phyloP scores from a whole-genome alignment of 2,888 invertebrate species.

The Acrocyrtus sp. region DNA sequence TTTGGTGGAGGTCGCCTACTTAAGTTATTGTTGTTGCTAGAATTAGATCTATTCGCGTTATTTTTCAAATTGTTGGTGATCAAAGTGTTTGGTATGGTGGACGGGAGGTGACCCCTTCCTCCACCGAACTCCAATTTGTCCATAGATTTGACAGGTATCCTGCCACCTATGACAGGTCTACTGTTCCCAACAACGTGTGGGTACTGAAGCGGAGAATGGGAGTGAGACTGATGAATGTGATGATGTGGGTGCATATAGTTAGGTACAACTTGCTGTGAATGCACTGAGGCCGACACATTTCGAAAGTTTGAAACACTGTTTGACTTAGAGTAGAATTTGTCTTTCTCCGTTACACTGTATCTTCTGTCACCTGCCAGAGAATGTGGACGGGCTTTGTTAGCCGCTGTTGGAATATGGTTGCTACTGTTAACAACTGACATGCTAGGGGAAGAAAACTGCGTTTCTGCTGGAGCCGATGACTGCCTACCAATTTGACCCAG shows the following conservation, averaged over 20 bases:
- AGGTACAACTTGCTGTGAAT: background rate
- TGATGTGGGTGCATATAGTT: conserved; percentile 16
- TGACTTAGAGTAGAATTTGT: conserved; percentile 53
- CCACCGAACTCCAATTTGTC: conserved; percentile 19
- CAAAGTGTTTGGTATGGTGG: conserved; percentile 38
- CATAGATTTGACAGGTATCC: conserved; percentile 28
- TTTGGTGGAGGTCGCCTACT: conserved; percentile 17
- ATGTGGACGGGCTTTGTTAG: conserved; percentile 46
- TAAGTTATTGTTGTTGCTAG: conserved; percentile 1
- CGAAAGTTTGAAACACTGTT: conserved; percentile 58
- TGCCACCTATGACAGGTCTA: conserved; percentile 41
- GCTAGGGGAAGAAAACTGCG: background rate
- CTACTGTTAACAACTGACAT: conserved; percentile 2
- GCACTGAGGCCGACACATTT: conserved; percentile 40
- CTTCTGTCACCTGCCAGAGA: conserved; percentile 50
- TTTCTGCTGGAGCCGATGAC: conserved; percentile 40
- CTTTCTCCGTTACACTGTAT: conserved; percentile 51
- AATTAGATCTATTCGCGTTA: conserved; percentile 5
- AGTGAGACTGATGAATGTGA: background rate
- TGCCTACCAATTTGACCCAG: conserved; percentile 46
- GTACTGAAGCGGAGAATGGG: conserved; percentile 26
- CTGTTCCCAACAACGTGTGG: conserved; percentile 47
- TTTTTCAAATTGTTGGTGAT: conserved; percentile 33
- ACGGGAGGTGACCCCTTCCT: background rate
- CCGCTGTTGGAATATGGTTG: conserved; percentile 15